Evolutionary conservation across 1,140 invertebrate genomes (phyloP), one percentile per base, ranked within the genome.

Genomic region (Homalodisca vitripennis): DNA sequence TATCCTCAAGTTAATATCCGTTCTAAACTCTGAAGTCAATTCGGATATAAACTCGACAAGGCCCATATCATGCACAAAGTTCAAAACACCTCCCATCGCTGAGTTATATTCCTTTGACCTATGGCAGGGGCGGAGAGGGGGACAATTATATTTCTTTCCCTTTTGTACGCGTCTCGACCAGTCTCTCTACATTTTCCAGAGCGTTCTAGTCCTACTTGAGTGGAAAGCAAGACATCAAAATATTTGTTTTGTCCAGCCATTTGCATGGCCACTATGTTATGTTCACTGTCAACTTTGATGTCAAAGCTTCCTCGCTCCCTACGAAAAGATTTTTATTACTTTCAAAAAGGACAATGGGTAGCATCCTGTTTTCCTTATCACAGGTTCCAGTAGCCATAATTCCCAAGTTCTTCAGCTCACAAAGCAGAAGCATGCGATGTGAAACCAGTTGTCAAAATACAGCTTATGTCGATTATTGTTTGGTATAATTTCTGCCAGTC

Each of bases 91-190:
- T 20, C 72, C 70, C 72, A 73, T 72, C 27, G 60, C 64, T 6
- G 47, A 57, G 34, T 73, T 72, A 48, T 72, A 74, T 32, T 70
- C 51, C 32, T 66, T 74, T 14, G 71, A n/a, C n/a, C n/a, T n/a
- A n/a, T n/a, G n/a, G n/a, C 66, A n/a, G 72, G 65, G 22, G 51
- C 66, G 30, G 71, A 60, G 26, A 65, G 12, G 17, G 46, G 62
- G 13, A 70, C 46, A 24, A 26, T 14, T 31, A 73, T 62, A 32
- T 41, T 70, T 27, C n/a, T 24, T 70, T 73, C 72, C 3, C 47
- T 14, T 67, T 26, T 65, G 30, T 47, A 46, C 14, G 62, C 60
- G n/a, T n/a, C n/a, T n/a, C n/a, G n/a, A n/a, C n/a, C 63, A 57
- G 72, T 24, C 72, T 27, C 24, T 70, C 48, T 13, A 72, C 67